These are phyloP conservation scores for Pomatostomus ruficeps DNA, from an alignment of 2,113 vertebrate species.

Conservation along the genomic window DNA sequence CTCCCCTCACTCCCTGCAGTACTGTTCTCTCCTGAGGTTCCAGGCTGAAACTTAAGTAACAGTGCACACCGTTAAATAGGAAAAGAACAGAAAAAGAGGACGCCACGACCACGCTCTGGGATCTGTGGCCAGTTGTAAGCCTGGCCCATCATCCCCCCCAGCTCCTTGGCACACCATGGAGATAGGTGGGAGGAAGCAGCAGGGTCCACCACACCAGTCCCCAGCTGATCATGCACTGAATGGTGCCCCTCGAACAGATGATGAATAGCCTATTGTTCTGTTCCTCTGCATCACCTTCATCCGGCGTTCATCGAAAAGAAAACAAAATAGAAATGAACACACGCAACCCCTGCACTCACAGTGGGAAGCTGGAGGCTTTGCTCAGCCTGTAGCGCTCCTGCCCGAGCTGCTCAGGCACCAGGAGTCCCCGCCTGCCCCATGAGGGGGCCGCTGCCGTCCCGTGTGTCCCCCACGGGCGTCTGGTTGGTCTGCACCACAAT, in stretches of 20 bases:
- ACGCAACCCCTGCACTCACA: slow-evolving; percentile 10
- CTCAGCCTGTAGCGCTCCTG: background rate
- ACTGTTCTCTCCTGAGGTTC: slow-evolving; percentile 18
- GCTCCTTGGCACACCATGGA: background rate
- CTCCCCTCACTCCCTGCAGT: slow-evolving; percentile 27
- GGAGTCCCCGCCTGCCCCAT: slow-evolving; percentile 87
- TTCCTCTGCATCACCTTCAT: slow-evolving; percentile 8
- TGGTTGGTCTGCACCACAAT: slow-evolving; percentile 77
- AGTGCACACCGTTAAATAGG: slow-evolving; percentile 13
- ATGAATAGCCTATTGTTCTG: background rate
- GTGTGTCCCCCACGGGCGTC: slow-evolving; percentile 66
- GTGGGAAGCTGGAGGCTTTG: slow-evolving; percentile 31
- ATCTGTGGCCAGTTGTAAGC: background rate
- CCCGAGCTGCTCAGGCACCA: slow-evolving; percentile 79
- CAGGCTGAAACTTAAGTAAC: slow-evolving; percentile 53
- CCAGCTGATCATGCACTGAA: background rate
- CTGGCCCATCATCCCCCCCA: background rate
- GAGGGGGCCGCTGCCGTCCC: slow-evolving; percentile 77
- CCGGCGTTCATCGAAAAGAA: slow-evolving; percentile 38
- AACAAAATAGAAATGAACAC: slow-evolving; percentile 62
- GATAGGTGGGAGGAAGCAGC: slow-evolving; percentile 6
- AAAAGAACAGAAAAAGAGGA: slow-evolving; percentile 8
- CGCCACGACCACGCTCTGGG: background rate
- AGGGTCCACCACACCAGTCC: background rate
- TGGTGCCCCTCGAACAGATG: background rate